A percentile compares a stretch with the other conserved stretches of the same genome.
Evolutionary conservation across 2,113 vertebrate species (phyloP).

Genomic region (Balaenoptera acutorostrata): DNA sequence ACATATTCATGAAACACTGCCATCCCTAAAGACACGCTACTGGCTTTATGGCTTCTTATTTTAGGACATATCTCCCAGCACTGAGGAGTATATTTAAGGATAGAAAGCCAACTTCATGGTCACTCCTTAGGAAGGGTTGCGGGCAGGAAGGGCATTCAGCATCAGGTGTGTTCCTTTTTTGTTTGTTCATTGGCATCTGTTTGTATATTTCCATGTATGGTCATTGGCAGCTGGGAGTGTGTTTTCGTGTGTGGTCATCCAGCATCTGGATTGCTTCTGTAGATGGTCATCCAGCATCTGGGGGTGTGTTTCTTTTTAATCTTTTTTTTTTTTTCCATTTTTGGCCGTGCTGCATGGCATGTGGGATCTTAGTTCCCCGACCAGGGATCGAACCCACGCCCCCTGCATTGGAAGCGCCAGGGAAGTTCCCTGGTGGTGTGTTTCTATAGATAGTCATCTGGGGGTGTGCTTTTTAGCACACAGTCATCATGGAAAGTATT

Average conservation of each 20-base stretch:
- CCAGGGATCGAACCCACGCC: too few species aligned
- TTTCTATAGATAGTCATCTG: not conserved
- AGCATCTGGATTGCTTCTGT: not conserved
- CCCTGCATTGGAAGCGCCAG: not conserved
- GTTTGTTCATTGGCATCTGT: not conserved
- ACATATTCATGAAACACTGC: not conserved
- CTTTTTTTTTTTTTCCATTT: too few species aligned
- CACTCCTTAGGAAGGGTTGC: not conserved
- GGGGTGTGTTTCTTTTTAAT: not conserved
- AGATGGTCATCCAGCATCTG: not conserved
- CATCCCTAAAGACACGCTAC: not conserved
- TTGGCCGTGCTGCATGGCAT: too few species aligned
- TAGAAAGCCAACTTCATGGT: not conserved
- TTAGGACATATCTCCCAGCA: not conserved
- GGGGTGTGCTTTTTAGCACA: not conserved
- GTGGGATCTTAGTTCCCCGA: too few species aligned
- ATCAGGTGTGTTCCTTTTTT: not conserved
- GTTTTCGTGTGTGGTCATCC: too few species aligned
- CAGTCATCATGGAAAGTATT: not conserved
- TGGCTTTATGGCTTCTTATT: not conserved
- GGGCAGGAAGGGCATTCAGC: not conserved
- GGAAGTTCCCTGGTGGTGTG: not conserved
- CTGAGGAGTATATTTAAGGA: not conserved
- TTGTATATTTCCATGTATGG: not conserved
- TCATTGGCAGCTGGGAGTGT: not conserved